These are phyloP conservation scores for Periophthalmodon schlosseri DNA, from an alignment of 2,113 vertebrate species.

Conservation along the genomic window DNA sequence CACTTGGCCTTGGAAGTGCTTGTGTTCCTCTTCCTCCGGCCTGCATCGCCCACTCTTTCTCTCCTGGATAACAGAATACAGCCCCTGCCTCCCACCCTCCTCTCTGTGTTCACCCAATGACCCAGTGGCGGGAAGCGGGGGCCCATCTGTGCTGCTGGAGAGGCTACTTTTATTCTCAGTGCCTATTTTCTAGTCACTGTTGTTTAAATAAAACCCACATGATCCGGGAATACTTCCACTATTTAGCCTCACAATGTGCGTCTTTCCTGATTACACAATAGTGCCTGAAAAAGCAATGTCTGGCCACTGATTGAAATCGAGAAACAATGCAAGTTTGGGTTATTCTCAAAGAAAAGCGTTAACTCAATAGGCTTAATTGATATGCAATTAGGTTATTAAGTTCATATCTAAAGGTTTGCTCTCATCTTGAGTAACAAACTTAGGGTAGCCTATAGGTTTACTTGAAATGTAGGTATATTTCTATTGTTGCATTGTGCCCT, in stretches of 20 bases:
- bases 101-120: conserved; percentile 76
- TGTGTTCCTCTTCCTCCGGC: conserved; percentile 68
- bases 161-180: conserved; percentile 74
- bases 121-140: conserved; percentile 80
- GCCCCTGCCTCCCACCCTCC: conserved; percentile 64
- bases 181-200: conserved; percentile 70
- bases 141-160: conserved; percentile 62
- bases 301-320: not conserved
- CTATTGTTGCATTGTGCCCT: too few relatives aligned
- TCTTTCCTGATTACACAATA: conserved; percentile 56
- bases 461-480: too few relatives aligned
- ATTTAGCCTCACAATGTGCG: conserved; percentile 43
- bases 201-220: conserved; percentile 32
- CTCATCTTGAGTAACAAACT: too few relatives aligned
- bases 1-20: conserved; percentile 73
- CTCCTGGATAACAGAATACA: conserved; percentile 58
- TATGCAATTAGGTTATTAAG: not conserved
- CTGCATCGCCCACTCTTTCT: conserved; percentile 68
- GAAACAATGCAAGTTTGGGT: not conserved
- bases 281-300: not conserved
- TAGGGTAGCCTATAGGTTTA: too few relatives aligned
- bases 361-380: not conserved
- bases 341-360: not conserved
- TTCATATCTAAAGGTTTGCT: too few relatives aligned
- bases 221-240: conserved; percentile 59